A percentile compares a stretch with the other conserved stretches of the same genome.
Conservation (phyloP, 2,888 invertebrate species). For the Micropterix aruncella region DNA sequence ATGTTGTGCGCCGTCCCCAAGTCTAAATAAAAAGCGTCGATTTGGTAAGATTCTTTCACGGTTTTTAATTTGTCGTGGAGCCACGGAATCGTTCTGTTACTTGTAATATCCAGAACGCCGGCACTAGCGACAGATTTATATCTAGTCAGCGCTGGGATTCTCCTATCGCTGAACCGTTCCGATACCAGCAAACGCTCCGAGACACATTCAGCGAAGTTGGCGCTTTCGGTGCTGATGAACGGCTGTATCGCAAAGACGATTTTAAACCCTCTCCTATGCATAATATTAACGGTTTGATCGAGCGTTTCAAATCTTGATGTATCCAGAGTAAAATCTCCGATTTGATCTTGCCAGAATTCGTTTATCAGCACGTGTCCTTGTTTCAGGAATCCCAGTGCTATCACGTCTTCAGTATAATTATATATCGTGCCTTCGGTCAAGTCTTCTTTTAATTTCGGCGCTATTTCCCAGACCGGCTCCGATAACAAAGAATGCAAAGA, state of each 20-base stretch:
- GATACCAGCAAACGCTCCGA: conserved; percentile 58
- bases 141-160: conserved; percentile 70
- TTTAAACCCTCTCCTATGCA: conserved; percentile 73
- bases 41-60: conserved; percentile 56
- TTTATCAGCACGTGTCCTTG: conserved; percentile 68
- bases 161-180: conserved; percentile 63
- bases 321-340: conserved; percentile 82
- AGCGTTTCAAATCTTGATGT: conserved; percentile 60
- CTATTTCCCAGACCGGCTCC: conserved; percentile 81
- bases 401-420: conserved; percentile 73
- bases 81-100: conserved; percentile 71
- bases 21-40: conserved; percentile 78
- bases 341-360: conserved; percentile 71
- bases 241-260: conserved; percentile 85
- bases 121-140: conserved; percentile 72
- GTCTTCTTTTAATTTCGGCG: conserved; percentile 48
- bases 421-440: conserved; percentile 57
- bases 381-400: conserved; percentile 61
- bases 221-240: conserved; percentile 75
- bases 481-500: conserved; percentile 61
- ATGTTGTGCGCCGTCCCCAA: conserved; percentile 72
- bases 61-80: conserved; percentile 54
- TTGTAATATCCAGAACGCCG: conserved; percentile 77
- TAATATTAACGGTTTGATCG: conserved; percentile 62
- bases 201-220: conserved; percentile 69